A percentile compares a stretch with the other conserved stretches of the same genome.
These are phyloP conservation scores for Cichladusa arquata DNA, from an alignment of 2,113 vertebrate genomes.

Conservation along the genomic window DNA sequence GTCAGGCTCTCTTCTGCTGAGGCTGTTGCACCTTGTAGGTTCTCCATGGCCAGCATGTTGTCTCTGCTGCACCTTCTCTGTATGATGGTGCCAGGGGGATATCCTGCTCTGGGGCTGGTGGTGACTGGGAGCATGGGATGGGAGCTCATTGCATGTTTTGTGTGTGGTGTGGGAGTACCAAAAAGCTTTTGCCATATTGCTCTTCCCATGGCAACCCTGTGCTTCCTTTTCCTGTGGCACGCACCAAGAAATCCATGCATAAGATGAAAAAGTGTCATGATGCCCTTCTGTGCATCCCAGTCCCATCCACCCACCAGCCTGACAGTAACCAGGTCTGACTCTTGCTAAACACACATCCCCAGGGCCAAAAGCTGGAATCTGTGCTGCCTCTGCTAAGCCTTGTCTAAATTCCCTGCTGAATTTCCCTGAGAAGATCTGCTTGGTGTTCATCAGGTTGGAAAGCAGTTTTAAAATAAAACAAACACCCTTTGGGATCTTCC, in stretches of 20 bases:
- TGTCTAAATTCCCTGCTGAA: not conserved
- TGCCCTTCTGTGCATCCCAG: not conserved
- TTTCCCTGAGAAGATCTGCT: not conserved
- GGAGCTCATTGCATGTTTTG: not conserved
- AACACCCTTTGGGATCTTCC: not conserved
- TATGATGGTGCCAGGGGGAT: not conserved
- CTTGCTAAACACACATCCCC: not conserved
- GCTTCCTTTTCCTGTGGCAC: not conserved
- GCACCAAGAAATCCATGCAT: not conserved
- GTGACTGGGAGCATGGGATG: not conserved
- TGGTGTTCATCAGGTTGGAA: not conserved
- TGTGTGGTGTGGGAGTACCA: accelerated
- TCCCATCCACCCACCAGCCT: not conserved
- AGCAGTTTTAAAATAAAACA: not conserved
- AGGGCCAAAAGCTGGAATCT: not conserved
- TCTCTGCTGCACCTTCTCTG: not conserved
- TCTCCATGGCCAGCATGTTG: not conserved
- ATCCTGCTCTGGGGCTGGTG: accelerated
- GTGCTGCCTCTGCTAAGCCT: not conserved
- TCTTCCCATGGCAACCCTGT: not conserved
- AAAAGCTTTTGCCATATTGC: not conserved
- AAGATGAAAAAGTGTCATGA: not conserved
- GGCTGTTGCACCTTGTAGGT: not conserved
- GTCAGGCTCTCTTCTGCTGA: not conserved
- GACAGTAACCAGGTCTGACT: slow-evolving; percentile 3